Percentiles rank a stretch among this genome's conserved stretches.
Conservation (phyloP, 2,888 invertebrate species). For the Automeris io region DNA sequence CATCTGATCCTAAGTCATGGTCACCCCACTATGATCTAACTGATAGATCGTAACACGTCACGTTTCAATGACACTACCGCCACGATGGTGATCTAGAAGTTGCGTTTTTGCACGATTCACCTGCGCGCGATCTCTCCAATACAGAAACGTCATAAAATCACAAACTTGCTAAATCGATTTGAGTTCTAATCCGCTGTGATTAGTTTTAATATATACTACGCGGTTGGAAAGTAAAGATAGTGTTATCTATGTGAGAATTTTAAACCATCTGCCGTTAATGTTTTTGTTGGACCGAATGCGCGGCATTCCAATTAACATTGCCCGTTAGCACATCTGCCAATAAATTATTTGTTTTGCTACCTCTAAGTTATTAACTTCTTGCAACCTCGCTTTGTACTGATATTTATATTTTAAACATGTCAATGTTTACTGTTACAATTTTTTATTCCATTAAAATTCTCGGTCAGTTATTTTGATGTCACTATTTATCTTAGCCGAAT, state of each 20-base stretch:
- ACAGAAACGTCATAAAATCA: neutral
- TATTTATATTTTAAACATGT: neutral
- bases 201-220: neutral
- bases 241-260: constrained; percentile 28
- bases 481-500: no score
- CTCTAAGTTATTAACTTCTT: neutral
- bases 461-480: no score
- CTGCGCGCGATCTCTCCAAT: constrained; percentile 21
- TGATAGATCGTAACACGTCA: constrained; percentile 34
- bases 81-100: constrained; percentile 54
- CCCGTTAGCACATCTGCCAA: constrained; percentile 7
- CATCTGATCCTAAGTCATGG: no score
- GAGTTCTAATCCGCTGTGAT: neutral
- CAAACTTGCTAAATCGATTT: neutral
- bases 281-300: constrained; percentile 14
- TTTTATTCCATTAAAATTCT: no score
- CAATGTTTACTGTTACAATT: no score
- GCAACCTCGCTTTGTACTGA: no score
- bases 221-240: neutral
- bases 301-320: constrained; percentile 11
- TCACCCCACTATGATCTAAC: constrained; percentile 8
- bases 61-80: constrained; percentile 39
- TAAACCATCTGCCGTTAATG: constrained; percentile 14
- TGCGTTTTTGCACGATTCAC: constrained; percentile 66
- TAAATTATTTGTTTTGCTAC: constrained; percentile 8